Percentiles rank a stretch among this genome's conserved stretches.
These are phyloP conservation scores for Uloborus plumipes DNA, from an alignment of 2,888 invertebrate species.

Conservation along the genomic window DNA sequence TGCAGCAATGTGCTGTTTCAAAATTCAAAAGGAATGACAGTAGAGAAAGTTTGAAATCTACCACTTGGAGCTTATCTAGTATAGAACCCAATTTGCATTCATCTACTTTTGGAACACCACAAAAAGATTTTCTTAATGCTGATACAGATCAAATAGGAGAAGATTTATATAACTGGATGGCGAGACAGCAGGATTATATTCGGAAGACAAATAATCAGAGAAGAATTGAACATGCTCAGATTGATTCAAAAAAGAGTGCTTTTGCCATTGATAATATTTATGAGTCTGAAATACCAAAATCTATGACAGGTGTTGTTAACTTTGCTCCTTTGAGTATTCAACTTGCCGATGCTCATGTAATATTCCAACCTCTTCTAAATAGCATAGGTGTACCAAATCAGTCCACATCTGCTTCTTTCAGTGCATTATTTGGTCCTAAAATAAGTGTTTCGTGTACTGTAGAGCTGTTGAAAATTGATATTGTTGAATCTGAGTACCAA, in stretches of 20 bases:
- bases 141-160: conserved; percentile 75
- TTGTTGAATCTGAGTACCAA: conserved; percentile 87
- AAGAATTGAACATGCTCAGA: conserved; percentile 67
- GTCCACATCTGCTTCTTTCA: conserved; percentile 69
- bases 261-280: conserved; percentile 70
- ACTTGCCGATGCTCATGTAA: conserved; percentile 91
- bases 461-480: conserved; percentile 91
- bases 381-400: conserved; percentile 87
- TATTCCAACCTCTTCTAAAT: conserved; percentile 90
- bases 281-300: conserved; percentile 63
- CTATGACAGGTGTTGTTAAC: conserved; percentile 67
- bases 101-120: conserved; percentile 68
- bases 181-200: conserved; percentile 82
- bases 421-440: conserved; percentile 91
- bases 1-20: conserved; percentile 63
- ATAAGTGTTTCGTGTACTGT: conserved; percentile 78
- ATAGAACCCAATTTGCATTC: conserved; percentile 67
- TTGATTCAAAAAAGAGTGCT: conserved; percentile 69
- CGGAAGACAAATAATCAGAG: conserved; percentile 72
- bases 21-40: conserved; percentile 69
- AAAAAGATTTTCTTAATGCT: conserved; percentile 66
- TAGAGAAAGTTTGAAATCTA: conserved; percentile 71
- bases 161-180: conserved; percentile 97
- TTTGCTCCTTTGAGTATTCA: conserved; percentile 69
- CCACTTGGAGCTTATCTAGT: conserved; percentile 68